phyloP scores from a whole-genome alignment of 2,888 invertebrate genomes.

The Caenorhabditis sp. region DNA sequence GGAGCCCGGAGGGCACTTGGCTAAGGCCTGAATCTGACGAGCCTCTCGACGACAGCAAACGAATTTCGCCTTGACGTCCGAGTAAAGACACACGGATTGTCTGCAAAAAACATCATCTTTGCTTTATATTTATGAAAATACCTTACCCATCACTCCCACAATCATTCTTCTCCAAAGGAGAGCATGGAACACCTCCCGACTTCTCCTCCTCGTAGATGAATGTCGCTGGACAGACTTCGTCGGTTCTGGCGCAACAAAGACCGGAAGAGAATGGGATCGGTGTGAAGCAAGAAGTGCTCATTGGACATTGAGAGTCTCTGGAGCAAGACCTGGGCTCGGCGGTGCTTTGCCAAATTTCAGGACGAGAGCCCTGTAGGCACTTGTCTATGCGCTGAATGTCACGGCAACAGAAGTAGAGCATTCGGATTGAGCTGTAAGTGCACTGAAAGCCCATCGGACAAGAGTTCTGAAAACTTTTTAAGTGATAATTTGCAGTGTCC shows the following conservation, averaged over 20 bases:
- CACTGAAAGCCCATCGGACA: constrained; percentile 70
- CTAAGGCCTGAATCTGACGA: constrained; percentile 49
- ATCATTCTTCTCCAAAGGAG: constrained; percentile 64
- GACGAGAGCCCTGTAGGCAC: constrained; percentile 56
- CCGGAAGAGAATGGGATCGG: constrained; percentile 56
- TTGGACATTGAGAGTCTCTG: constrained; percentile 64
- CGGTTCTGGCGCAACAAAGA: constrained; percentile 66
- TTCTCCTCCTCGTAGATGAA: constrained; percentile 67
- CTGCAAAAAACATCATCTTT: constrained; percentile 27
- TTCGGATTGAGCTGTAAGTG: constrained; percentile 65
- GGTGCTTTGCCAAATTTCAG: constrained; percentile 54
- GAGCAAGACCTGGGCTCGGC: constrained; percentile 61
- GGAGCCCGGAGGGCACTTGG: constrained; percentile 59
- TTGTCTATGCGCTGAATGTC: constrained; percentile 51
- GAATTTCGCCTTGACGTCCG: constrained; percentile 68
- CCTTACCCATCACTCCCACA: constrained; percentile 56
- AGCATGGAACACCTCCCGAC: constrained; percentile 64
- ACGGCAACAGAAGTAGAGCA: constrained; percentile 72
- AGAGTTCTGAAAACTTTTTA: constrained; percentile 34
- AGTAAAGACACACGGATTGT: constrained; percentile 66
- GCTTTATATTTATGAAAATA: constrained; percentile 12
- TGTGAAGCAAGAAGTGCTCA: constrained; percentile 58
- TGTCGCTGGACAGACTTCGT: constrained; percentile 71
- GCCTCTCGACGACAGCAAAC: constrained; percentile 72
- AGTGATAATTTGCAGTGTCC: background rate